phyloP scores from a whole-genome alignment of 2,888 invertebrate genomes.

The Philhelius pedissequus region DNA sequence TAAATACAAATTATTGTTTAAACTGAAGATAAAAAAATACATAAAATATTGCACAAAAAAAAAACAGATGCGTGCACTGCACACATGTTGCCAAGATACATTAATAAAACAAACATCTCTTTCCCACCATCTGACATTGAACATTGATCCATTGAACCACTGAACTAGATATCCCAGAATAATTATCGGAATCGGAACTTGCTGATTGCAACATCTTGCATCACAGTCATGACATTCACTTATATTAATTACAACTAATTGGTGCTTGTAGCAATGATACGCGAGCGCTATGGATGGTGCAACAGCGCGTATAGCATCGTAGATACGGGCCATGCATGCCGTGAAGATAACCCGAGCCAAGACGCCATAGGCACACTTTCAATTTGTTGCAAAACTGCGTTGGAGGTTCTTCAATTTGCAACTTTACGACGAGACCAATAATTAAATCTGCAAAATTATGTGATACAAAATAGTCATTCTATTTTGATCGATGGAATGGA shows the following conservation, averaged over 20 bases:
- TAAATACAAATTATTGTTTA: not conserved
- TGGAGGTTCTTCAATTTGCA: conserved; percentile 4
- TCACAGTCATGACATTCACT: conserved; percentile 46
- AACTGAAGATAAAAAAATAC: conserved; percentile 10
- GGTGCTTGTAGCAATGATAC: conserved; percentile 29
- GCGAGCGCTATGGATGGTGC: not conserved
- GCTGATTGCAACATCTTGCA: not conserved
- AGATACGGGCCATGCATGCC: not conserved
- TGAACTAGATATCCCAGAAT: conserved; percentile 37
- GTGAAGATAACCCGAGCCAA: not conserved
- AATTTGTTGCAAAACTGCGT: conserved; percentile 7
- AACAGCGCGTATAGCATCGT: no score
- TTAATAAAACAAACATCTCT: not conserved
- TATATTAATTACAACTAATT: conserved; percentile 41
- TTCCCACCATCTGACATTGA: not conserved
- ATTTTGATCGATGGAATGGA: conserved; percentile 19
- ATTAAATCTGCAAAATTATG: conserved; percentile 34
- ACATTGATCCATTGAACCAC: conserved; percentile 20
- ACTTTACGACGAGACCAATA: conserved; percentile 10
- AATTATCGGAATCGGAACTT: conserved; percentile 34
- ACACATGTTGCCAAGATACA: not conserved
- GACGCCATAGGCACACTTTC: conserved; percentile 21
- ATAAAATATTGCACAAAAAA: conserved; percentile 37
- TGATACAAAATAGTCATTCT: conserved; percentile 20
- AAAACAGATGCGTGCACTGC: conserved; percentile 33